Conservation (phyloP, 2,113 vertebrate species). For the Bubo bubo region DNA sequence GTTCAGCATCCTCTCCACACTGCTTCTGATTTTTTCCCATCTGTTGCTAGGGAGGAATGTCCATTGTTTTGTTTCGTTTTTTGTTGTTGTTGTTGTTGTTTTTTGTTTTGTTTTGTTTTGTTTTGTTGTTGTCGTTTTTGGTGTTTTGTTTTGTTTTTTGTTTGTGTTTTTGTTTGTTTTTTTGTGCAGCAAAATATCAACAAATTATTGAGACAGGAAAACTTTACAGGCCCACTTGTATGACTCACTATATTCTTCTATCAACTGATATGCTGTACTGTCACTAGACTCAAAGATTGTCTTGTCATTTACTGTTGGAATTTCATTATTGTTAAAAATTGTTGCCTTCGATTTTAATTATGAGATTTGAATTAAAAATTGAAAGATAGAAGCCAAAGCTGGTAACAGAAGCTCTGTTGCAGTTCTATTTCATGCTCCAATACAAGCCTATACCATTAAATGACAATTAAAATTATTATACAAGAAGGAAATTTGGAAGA, state of each 20-base stretch:
- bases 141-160: not conserved
- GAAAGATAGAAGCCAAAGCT: not conserved
- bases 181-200: not conserved
- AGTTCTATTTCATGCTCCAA: not conserved
- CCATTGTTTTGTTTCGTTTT: not conserved
- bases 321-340: not conserved
- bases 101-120: too few relatives aligned
- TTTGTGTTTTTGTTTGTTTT: not conserved
- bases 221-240: not conserved
- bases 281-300: not conserved
- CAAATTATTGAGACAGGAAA: not conserved
- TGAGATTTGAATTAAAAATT: not conserved
- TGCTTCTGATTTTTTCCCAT: not conserved
- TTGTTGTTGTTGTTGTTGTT: too few relatives aligned
- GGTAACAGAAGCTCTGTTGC: not conserved
- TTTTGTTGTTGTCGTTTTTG: too few relatives aligned
- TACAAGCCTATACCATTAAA: not conserved
- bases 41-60: not conserved
- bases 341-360: not conserved
- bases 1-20: not conserved
- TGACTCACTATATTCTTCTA: not conserved
- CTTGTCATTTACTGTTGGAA: not conserved
- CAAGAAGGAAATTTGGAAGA: not conserved
- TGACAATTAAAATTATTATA: not conserved
- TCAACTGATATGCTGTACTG: not conserved